These are phyloP conservation scores for Strongylocentrotus purpuratus DNA, from an alignment of 35 echinoderm and acorn worm genomes.

Conservation along the genomic window DNA sequence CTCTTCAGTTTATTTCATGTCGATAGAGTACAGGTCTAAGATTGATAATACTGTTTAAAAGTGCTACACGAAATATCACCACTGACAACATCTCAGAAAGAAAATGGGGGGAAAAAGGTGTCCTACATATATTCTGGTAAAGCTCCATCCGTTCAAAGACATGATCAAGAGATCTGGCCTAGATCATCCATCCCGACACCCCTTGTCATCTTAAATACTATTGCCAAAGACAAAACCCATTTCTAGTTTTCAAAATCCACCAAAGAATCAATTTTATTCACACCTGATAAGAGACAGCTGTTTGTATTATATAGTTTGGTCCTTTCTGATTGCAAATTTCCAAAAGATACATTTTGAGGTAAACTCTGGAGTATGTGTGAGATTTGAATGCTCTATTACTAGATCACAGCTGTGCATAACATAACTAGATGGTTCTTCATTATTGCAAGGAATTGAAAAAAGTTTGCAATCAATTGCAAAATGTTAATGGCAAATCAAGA, in stretches of 20 bases:
- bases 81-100: neutral
- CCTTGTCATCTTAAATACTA: neutral
- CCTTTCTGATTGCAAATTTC: neutral
- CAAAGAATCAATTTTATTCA: neutral
- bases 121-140: neutral
- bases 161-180: too few relatives aligned
- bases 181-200: neutral
- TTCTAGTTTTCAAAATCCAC: neutral
- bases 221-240: neutral
- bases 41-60: neutral
- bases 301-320: neutral
- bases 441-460: neutral
- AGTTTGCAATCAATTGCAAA: too few relatives aligned
- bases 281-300: neutral
- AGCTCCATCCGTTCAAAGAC: neutral
- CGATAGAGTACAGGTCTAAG: neutral
- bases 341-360: neutral
- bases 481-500: too few relatives aligned
- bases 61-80: neutral
- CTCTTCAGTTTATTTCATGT: neutral
- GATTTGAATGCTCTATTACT: neutral
- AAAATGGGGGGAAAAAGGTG: neutral
- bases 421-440: neutral
- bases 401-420: neutral
- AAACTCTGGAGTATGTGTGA: constrained; percentile 10